Conservation (phyloP, 2,113 vertebrate species). For the Pogonocichla stellata region DNA sequence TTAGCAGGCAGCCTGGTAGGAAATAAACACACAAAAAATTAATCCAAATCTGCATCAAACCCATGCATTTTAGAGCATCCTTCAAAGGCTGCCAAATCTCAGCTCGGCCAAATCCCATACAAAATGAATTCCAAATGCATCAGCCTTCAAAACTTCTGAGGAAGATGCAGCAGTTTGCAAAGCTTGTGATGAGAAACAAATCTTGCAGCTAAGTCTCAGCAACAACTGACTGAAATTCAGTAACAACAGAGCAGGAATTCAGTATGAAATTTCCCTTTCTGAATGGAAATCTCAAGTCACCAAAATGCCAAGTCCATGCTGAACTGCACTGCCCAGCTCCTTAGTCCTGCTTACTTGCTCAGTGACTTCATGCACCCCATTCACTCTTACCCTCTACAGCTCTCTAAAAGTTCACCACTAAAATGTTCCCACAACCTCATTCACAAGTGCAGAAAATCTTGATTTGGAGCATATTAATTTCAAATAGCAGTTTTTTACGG, state of each 20-base stretch:
- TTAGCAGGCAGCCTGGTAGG: background rate
- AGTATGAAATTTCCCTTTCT: background rate
- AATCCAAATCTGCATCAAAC: background rate
- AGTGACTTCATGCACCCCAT: background rate
- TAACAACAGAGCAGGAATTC: background rate
- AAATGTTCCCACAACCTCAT: background rate
- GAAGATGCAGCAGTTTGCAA: background rate
- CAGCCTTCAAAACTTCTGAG: background rate
- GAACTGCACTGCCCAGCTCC: background rate
- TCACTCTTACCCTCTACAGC: background rate
- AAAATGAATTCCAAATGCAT: background rate
- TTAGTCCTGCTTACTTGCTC: background rate
- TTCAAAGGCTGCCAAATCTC: background rate
- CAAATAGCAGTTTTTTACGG: background rate
- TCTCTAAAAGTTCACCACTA: background rate
- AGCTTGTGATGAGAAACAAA: background rate
- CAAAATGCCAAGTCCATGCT: background rate
- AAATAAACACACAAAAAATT: background rate
- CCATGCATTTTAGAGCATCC: background rate
- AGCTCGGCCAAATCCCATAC: background rate
- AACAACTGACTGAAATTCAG: background rate
- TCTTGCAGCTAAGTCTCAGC: background rate
- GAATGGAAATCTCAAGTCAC: background rate
- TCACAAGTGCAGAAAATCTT: background rate
- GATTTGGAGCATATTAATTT: background rate